Evolutionary conservation across 2,113 vertebrate species (phyloP), one percentile per base, ranked within the genome.

Genomic region (Charina bottae): DNA sequence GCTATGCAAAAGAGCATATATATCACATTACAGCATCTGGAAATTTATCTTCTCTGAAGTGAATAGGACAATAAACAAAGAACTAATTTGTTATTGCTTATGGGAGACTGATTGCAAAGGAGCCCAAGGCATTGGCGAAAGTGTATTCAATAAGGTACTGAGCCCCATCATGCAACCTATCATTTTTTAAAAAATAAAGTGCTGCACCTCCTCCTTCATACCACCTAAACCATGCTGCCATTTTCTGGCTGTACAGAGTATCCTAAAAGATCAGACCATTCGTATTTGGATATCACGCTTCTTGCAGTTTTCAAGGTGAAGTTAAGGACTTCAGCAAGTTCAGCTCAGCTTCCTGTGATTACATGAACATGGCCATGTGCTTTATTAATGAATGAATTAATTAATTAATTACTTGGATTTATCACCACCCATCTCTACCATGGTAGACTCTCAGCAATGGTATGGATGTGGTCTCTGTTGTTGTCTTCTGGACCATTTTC

Each of bases 11-110:
- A 91, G 89, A 23, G 9, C 91, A 89, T 24, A 49, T 90, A 53
- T 46, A 1, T 55, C 21, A 72, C 54, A 42, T 90, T 64, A 37
- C 28, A 24, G 83, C 89, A 55, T 92, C 24, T 92, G 92, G 46
- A 62, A 53, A 93, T 92, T 85, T 94, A 87, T 90, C 83, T 88
- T 93, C 84, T 64, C 55, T 90, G 68, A 72, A 89, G 72, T 64
- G 23, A 86, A 68, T 33, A 78, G 42, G 33, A 46, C 62, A 59
- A 68, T 92, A 72, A 85, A 92, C 89, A 68, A 83, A 68, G 72
- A 64, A 85, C 28, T 46, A 58, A 89, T 85, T 89, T 62, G 78
- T n/a, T 62, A 85, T 84, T 88, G 37, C 68, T 87, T 58, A 78
- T 55, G 28, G 54, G 24, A 84, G n/a, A 54, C 83, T 60, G 28